These are phyloP conservation scores for Lordiphosa fenestrarum DNA, from an alignment of 2,888 invertebrate species.

Conservation along the genomic window DNA sequence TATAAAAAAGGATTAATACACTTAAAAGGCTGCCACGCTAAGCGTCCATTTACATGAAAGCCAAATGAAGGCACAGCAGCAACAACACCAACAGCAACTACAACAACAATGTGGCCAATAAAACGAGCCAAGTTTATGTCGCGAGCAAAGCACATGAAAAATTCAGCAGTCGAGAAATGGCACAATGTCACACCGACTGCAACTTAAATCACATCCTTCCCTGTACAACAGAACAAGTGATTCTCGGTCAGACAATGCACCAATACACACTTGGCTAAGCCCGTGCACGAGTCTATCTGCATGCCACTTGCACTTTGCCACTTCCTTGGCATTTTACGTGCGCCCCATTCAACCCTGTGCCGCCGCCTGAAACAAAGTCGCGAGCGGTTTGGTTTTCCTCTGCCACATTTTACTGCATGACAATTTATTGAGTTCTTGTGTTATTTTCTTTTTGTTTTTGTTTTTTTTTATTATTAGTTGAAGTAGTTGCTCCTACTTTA, in stretches of 20 bases:
- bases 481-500: neutral
- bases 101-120: slow-evolving; percentile 50
- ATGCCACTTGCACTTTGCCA: slow-evolving; percentile 45
- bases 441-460: slow-evolving; percentile 16
- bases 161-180: slow-evolving; percentile 63
- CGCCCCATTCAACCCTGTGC: slow-evolving; percentile 41
- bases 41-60: slow-evolving; percentile 74
- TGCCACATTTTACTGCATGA: slow-evolving; percentile 75
- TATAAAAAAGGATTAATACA: slow-evolving; percentile 76
- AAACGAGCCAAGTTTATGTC: slow-evolving; percentile 66
- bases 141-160: slow-evolving; percentile 68
- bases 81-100: slow-evolving; percentile 10
- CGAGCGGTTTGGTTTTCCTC: slow-evolving; percentile 28
- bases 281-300: slow-evolving; percentile 36
- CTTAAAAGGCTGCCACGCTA: slow-evolving; percentile 65
- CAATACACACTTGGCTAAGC: slow-evolving; percentile 23
- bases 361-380: slow-evolving; percentile 60
- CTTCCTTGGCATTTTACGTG: slow-evolving; percentile 68
- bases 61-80: slow-evolving; percentile 58
- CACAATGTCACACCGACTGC: slow-evolving; percentile 57
- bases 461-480: slow-evolving; percentile 15
- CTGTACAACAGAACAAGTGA: slow-evolving; percentile 77
- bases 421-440: slow-evolving; percentile 73
- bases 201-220: slow-evolving; percentile 79
- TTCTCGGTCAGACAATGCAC: slow-evolving; percentile 71